Percentiles rank a stretch among this genome's conserved stretches.
Evolutionary conservation across 2,113 vertebrate genomes (phyloP).

Genomic region (Rhinogobius similis): DNA sequence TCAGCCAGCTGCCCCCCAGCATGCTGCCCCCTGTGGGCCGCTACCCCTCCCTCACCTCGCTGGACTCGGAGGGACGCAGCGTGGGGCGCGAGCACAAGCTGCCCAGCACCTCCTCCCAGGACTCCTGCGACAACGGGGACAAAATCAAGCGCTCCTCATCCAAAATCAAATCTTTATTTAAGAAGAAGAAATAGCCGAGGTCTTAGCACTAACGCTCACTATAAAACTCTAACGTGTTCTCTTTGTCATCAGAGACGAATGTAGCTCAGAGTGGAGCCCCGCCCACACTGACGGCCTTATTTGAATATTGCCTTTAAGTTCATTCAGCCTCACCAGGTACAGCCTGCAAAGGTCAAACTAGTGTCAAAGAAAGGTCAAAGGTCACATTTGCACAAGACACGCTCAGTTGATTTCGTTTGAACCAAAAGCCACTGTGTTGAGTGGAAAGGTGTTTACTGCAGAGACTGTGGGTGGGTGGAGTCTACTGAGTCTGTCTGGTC

Average conservation of each 20-base stretch:
- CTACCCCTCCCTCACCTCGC: slow-evolving; percentile 84
- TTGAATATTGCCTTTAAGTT: slow-evolving; percentile 78
- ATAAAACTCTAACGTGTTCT: slow-evolving; percentile 67
- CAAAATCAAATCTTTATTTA: slow-evolving; percentile 97
- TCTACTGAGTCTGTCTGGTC: slow-evolving; percentile 2
- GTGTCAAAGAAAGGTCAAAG: slow-evolving; percentile 57
- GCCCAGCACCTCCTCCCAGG: slow-evolving; percentile 87
- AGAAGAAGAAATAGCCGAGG: slow-evolving; percentile 85
- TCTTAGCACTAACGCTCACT: slow-evolving; percentile 65
- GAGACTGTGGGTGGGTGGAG: slow-evolving; percentile 1
- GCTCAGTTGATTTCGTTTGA: slow-evolving; percentile 75
- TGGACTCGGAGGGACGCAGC: slow-evolving; percentile 83
- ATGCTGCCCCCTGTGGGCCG: slow-evolving; percentile 82
- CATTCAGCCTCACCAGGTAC: slow-evolving; percentile 76
- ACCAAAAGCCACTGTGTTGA: slow-evolving; percentile 44
- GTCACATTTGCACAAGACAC: slow-evolving; percentile 75
- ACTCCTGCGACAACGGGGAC: slow-evolving; percentile 90
- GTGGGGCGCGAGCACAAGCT: slow-evolving; percentile 83
- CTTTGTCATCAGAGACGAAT: slow-evolving; percentile 78
- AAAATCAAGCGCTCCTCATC: slow-evolving; percentile 92
- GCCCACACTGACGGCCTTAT: slow-evolving; percentile 77
- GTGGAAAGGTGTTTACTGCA: slow-evolving; percentile 41
- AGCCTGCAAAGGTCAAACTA: slow-evolving; percentile 74
- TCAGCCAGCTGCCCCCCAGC: slow-evolving; percentile 87
- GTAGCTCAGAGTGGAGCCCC: slow-evolving; percentile 81